Evolutionary conservation across 2,888 invertebrate genomes (phyloP).

Genomic region (Tupiocoris notatus): DNA sequence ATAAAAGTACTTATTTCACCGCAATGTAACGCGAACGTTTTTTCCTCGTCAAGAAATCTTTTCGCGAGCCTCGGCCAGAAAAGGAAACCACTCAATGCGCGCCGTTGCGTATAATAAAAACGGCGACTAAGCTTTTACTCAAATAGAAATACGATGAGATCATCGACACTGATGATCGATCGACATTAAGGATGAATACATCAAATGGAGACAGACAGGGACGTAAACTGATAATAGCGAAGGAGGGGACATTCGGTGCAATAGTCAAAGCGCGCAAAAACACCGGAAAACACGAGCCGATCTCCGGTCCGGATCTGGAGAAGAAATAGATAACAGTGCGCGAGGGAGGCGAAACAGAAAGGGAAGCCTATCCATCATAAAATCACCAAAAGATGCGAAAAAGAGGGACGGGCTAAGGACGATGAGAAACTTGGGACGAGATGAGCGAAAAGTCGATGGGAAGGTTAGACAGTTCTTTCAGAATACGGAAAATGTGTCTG

Average conservation of each 20-base stretch:
- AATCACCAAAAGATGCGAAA: slow-evolving; percentile 4
- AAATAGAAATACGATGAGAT: no score
- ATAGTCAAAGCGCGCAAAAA: not conserved
- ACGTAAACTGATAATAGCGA: not conserved
- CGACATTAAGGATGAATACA: not conserved
- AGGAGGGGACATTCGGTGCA: not conserved
- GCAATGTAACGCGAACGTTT: no score
- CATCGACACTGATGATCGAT: no score
- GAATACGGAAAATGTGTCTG: slow-evolving; percentile 29
- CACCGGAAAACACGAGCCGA: not conserved
- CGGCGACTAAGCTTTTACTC: no score
- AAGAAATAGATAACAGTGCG: slow-evolving; percentile 2
- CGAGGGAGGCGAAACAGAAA: not conserved
- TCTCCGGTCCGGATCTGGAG: not conserved
- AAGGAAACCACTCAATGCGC: no score
- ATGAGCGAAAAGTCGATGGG: no score
- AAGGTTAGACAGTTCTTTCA: slow-evolving; percentile 7
- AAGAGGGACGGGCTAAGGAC: not conserved
- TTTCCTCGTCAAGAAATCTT: no score
- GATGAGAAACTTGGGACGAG: slow-evolving; percentile 5
- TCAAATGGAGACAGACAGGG: not conserved
- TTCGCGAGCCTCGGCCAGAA: no score
- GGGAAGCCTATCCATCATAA: slow-evolving; percentile 21
- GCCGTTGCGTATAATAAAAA: no score
- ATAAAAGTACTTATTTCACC: no score